phyloP scores from a whole-genome alignment of 2,797 vertebrate genomes.

The Petrocephalus schoutedeni region DNA sequence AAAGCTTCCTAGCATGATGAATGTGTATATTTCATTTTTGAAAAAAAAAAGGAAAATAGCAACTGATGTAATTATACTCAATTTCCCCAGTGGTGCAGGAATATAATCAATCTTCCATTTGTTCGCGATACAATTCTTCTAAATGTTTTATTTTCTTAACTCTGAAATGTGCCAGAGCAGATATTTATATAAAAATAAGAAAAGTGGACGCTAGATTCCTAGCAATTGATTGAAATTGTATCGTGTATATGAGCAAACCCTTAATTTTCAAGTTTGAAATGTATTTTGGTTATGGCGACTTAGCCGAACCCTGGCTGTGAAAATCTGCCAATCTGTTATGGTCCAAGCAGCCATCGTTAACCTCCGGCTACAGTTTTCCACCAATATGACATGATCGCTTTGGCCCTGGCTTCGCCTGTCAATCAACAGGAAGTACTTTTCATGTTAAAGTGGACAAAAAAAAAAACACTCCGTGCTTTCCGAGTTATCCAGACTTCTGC shows the following conservation, averaged over 20 bases:
- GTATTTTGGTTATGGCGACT: not conserved
- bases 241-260: not conserved
- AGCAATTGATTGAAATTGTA: not conserved
- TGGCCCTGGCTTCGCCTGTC: not conserved
- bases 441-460: not conserved
- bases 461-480: not conserved
- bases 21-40: conserved; percentile 46
- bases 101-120: conserved; percentile 43
- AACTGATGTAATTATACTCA: conserved; percentile 39
- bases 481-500: not conserved
- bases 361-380: not conserved
- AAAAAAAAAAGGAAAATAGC: conserved; percentile 41
- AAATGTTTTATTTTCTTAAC: conserved; percentile 31
- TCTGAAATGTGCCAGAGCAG: conserved; percentile 37
- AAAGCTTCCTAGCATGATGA: conserved; percentile 32
- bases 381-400: not conserved
- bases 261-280: not conserved
- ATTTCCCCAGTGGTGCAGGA: conserved; percentile 28
- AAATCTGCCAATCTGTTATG: not conserved
- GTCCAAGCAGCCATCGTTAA: not conserved
- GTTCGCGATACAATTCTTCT: conserved; percentile 28
- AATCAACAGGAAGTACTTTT: not conserved
- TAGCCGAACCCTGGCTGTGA: not conserved
- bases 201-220: conserved; percentile 4
- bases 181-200: conserved; percentile 26